Conservation (phyloP, 23 tunicate species). For the Clavelina lepadiformis region DNA sequence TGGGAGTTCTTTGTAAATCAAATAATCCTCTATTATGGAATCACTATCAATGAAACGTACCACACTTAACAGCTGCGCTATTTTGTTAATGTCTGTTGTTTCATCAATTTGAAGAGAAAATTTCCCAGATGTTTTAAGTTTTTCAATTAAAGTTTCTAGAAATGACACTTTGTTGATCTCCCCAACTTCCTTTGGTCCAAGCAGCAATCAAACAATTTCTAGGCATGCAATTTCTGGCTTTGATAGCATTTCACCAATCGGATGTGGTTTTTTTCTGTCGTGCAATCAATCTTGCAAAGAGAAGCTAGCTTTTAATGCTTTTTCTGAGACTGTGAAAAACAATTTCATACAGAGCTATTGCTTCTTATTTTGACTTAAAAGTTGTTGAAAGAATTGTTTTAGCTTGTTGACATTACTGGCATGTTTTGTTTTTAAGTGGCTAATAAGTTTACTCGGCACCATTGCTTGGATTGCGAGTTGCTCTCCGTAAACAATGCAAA, state of each 20-base stretch:
- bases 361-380: constrained; percentile 4
- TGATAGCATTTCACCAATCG: constrained; percentile 23
- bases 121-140: constrained; percentile 32
- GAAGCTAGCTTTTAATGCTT: constrained; percentile 21
- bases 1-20: constrained; percentile 15
- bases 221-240: constrained; percentile 21
- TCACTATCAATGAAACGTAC: constrained; percentile 45
- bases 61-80: constrained; percentile 37
- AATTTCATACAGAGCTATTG: neutral
- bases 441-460: constrained; percentile 20
- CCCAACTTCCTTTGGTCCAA: constrained; percentile 38
- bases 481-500: constrained; percentile 29
- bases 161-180: constrained; percentile 20
- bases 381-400: neutral
- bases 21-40: constrained; percentile 20
- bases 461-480: constrained; percentile 22
- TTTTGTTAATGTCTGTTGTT: constrained; percentile 30
- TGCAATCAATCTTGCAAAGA: constrained; percentile 25
- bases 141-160: constrained; percentile 15
- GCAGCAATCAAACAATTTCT: constrained; percentile 21
- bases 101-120: constrained; percentile 40
- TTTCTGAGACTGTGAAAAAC: neutral
- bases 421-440: constrained; percentile 18
- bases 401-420: constrained; percentile 2
- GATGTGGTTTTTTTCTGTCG: constrained; percentile 31